Percentiles rank a stretch among this genome's conserved stretches.
These are phyloP conservation scores for Lycia hirtaria DNA, from an alignment of 2,888 invertebrate species.

Conservation along the genomic window DNA sequence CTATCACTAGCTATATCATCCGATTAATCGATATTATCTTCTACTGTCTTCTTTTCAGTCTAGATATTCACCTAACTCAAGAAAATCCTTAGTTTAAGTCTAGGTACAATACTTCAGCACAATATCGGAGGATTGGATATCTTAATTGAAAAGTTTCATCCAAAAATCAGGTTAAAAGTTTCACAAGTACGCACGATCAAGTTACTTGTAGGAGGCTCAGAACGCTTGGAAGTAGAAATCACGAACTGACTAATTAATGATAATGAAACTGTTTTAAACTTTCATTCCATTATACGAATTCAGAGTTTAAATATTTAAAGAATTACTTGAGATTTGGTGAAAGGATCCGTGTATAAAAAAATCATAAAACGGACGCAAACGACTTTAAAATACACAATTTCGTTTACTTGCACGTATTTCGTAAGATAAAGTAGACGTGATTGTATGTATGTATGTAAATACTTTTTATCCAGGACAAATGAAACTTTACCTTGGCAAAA, in stretches of 20 bases:
- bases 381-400: no score
- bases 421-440: no score
- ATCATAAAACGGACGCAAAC: no score
- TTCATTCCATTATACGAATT: slow-evolving; percentile 6
- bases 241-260: slow-evolving; percentile 9
- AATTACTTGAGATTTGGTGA: no score
- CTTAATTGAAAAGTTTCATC: slow-evolving; percentile 1
- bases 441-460: no score
- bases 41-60: no score
- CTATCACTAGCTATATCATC: no score
- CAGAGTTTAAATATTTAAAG: background rate
- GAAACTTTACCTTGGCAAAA: slow-evolving; percentile 68
- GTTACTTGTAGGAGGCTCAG: slow-evolving; percentile 6
- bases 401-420: no score
- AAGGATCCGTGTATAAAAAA: no score
- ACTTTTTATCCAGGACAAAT: slow-evolving; percentile 62
- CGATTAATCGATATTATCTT: no score
- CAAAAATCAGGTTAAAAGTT: slow-evolving; percentile 3
- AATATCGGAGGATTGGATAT: background rate
- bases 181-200: slow-evolving; percentile 2
- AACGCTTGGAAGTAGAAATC: slow-evolving; percentile 5
- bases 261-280: slow-evolving; percentile 12
- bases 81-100: no score
- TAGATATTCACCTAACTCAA: no score
- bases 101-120: background rate